phyloP scores from a whole-genome alignment of 2,113 vertebrate genomes.

The Panthera uncia region DNA sequence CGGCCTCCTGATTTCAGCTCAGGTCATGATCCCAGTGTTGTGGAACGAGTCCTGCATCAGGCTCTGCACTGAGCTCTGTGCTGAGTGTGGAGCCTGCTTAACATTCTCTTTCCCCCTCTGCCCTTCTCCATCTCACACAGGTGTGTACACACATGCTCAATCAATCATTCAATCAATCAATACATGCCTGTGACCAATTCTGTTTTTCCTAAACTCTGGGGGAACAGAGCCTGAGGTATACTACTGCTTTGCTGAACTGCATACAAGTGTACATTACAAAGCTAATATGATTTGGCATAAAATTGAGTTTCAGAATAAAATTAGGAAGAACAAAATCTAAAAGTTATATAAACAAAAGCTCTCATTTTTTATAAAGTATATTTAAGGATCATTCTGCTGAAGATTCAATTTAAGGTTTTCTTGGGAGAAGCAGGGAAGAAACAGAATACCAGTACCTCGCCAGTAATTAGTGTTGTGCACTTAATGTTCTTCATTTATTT shows the following conservation, averaged over 20 bases:
- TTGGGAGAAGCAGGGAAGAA: slow-evolving; percentile 50
- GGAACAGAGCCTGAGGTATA: slow-evolving; percentile 65
- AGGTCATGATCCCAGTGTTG: too few relatives aligned
- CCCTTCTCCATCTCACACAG: too few relatives aligned
- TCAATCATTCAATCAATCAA: too few relatives aligned
- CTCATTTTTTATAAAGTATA: slow-evolving; percentile 60
- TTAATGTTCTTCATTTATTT: slow-evolving; percentile 56
- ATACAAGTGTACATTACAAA: slow-evolving; percentile 68
- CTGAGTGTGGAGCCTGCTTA: too few relatives aligned
- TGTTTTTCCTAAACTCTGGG: slow-evolving; percentile 71
- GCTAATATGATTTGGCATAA: slow-evolving; percentile 67
- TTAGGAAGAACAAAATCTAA: slow-evolving; percentile 65
- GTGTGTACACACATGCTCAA: too few relatives aligned
- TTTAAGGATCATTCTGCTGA: slow-evolving; percentile 62
- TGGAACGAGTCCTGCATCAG: too few relatives aligned
- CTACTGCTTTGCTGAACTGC: slow-evolving; percentile 61
- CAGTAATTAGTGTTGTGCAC: slow-evolving; percentile 30
- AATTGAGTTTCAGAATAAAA: slow-evolving; percentile 73
- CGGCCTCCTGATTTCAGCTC: too few relatives aligned
- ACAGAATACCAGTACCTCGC: slow-evolving; percentile 17
- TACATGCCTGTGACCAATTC: slow-evolving; percentile 52
- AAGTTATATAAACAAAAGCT: slow-evolving; percentile 70
- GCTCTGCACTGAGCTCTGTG: too few relatives aligned
- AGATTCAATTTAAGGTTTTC: slow-evolving; percentile 37
- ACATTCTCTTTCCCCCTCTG: too few relatives aligned